These are phyloP conservation scores for Oopsacas minuta DNA, from an alignment of 37 sponge, comb jelly and placozoan genomes.

Conservation along the genomic window DNA sequence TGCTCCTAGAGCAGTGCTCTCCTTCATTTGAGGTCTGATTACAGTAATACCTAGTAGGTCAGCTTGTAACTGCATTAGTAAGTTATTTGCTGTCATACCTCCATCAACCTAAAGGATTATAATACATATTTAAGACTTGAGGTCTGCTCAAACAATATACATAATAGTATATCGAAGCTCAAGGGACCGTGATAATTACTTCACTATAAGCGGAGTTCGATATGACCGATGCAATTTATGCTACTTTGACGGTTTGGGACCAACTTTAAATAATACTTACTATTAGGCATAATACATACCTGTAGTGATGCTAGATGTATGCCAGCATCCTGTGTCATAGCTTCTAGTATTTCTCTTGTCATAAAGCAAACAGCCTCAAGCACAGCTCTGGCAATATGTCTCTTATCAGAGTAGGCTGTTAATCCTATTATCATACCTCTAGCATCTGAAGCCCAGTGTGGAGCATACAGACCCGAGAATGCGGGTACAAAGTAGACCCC, in stretches of 20 bases:
- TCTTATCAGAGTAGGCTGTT: constrained; percentile 56
- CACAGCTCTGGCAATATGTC: constrained; percentile 74
- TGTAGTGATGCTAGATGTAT: constrained; percentile 33
- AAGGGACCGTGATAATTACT: too few species aligned
- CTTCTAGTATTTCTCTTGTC: constrained; percentile 78
- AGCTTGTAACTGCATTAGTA: constrained; percentile 67
- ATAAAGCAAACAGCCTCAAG: constrained; percentile 88
- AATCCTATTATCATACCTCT: constrained; percentile 87
- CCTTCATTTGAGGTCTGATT: constrained; percentile 46
- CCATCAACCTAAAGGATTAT: constrained; percentile 56
- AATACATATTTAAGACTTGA: not conserved
- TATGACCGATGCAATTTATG: too few species aligned
- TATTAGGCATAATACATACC: not conserved
- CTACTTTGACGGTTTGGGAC: too few species aligned
- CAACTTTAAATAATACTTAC: too few species aligned
- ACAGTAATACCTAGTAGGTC: constrained; percentile 72
- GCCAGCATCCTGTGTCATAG: constrained; percentile 80
- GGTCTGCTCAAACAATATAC: too few species aligned
- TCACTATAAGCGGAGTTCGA: too few species aligned
- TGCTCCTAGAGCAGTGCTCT: constrained; percentile 83
- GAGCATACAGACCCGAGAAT: constrained; percentile 90
- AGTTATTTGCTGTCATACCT: constrained; percentile 66
- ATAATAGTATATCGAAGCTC: too few species aligned
- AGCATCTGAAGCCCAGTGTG: constrained; percentile 91
- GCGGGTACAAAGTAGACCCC: constrained; percentile 98